Conservation (phyloP, 2,797 vertebrate genomes). For the Coendou prehensilis region DNA sequence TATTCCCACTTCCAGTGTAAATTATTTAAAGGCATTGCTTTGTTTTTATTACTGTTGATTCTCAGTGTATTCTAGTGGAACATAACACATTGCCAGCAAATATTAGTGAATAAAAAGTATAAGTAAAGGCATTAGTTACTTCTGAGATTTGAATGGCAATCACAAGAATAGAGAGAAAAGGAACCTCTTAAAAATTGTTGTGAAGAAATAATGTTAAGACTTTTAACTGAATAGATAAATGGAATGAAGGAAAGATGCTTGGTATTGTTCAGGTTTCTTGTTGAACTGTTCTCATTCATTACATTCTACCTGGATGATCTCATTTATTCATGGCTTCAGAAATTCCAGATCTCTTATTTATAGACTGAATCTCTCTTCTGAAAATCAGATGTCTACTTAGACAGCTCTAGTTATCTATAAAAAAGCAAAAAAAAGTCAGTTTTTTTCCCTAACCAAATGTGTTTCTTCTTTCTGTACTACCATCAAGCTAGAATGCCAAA, state of each 20-base stretch:
- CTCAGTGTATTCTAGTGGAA: background rate
- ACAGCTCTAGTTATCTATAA: background rate
- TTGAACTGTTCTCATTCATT: background rate
- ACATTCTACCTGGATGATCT: background rate
- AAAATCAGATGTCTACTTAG: background rate
- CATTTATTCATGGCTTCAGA: background rate
- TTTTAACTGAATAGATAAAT: conserved; percentile 20
- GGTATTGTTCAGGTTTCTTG: conserved; percentile 3
- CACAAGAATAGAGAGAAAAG: background rate
- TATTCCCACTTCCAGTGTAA: background rate
- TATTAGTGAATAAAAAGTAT: background rate
- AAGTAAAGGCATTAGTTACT: background rate
- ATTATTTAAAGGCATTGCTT: background rate
- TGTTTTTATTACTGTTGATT: conserved; percentile 21
- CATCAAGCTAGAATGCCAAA: background rate
- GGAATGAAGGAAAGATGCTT: conserved; percentile 9
- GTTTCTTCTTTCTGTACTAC: background rate
- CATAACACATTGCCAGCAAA: background rate
- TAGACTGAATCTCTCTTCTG: conserved; percentile 6
- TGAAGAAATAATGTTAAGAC: conserved; percentile 17
- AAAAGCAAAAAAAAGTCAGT: background rate
- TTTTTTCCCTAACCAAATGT: background rate
- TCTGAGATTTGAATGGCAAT: background rate
- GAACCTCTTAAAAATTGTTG: background rate
- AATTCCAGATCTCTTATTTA: background rate